Percentiles rank a stretch among this genome's conserved stretches.
Conservation (phyloP, 1,140 invertebrate genomes). For the Aleiodes sp. region DNA sequence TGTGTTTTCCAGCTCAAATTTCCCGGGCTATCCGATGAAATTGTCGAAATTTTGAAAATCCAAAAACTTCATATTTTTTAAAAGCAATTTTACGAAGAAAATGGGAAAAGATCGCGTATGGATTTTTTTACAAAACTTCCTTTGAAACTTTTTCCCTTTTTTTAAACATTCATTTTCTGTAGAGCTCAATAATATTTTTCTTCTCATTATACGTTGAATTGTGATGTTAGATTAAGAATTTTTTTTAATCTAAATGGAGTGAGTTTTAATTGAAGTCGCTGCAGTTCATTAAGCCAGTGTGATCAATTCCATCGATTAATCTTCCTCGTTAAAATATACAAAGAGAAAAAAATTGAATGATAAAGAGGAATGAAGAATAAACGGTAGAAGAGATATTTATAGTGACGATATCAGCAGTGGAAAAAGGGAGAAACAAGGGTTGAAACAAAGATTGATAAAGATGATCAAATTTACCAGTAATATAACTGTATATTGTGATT, state of each 20-base stretch:
- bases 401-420: conserved; percentile 6
- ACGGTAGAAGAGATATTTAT: no score
- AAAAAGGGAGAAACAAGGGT: no score
- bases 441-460: conserved; percentile 11
- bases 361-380: no score
- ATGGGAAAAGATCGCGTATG: no score
- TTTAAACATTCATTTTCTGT: conserved; percentile 5
- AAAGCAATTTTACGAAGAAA: no score
- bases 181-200: conserved; percentile 27
- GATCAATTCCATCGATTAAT: neutral
- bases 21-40: no score
- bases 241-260: neutral
- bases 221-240: conserved; percentile 34
- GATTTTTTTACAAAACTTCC: no score
- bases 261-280: conserved; percentile 28
- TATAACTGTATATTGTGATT: conserved; percentile 62
- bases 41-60: no score
- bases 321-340: neutral
- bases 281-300: conserved; percentile 19
- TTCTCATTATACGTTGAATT: conserved; percentile 28
- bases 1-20: no score
- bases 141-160: neutral
- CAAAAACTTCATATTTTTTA: no score
- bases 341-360: neutral
- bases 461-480: neutral